A percentile compares a stretch with the other conserved stretches of the same genome.
Conservation (phyloP, 2,888 invertebrate genomes). For the Heliconius erato region DNA sequence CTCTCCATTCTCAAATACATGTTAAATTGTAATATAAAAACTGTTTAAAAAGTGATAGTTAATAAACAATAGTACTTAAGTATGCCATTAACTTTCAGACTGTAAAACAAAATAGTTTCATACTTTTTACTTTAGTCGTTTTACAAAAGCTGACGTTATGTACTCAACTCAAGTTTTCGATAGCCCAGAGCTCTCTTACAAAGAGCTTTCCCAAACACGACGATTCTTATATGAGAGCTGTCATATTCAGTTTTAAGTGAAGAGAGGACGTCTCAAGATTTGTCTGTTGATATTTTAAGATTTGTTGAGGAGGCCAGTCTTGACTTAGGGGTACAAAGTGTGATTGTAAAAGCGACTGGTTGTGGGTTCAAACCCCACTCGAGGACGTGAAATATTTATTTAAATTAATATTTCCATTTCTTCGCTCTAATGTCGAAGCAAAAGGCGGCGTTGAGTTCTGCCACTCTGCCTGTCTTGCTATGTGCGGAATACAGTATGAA, state of each 20-base stretch:
- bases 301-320: not conserved
- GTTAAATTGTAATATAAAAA: too few relatives aligned
- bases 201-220: constrained; percentile 30
- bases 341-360: too few relatives aligned
- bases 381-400: too few relatives aligned
- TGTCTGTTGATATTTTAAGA: not conserved
- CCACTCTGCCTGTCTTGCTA: too few relatives aligned
- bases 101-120: not conserved
- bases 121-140: not conserved
- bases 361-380: too few relatives aligned
- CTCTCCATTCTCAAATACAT: too few relatives aligned
- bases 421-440: too few relatives aligned
- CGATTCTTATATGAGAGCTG: constrained; percentile 36
- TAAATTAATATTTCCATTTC: too few relatives aligned
- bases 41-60: not conserved
- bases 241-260: constrained; percentile 36
- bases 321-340: too few relatives aligned
- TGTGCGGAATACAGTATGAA: too few relatives aligned
- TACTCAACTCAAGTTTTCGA: constrained; percentile 32
- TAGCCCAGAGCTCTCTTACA: constrained; percentile 24
- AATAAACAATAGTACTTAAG: not conserved
- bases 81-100: not conserved
- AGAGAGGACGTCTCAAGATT: constrained; percentile 4
- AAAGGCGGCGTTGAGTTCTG: too few relatives aligned
- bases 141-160: constrained; percentile 16